These are phyloP conservation scores for Speoplatyrhinus poulsoni DNA, from an alignment of 2,113 vertebrate genomes.

Conservation along the genomic window DNA sequence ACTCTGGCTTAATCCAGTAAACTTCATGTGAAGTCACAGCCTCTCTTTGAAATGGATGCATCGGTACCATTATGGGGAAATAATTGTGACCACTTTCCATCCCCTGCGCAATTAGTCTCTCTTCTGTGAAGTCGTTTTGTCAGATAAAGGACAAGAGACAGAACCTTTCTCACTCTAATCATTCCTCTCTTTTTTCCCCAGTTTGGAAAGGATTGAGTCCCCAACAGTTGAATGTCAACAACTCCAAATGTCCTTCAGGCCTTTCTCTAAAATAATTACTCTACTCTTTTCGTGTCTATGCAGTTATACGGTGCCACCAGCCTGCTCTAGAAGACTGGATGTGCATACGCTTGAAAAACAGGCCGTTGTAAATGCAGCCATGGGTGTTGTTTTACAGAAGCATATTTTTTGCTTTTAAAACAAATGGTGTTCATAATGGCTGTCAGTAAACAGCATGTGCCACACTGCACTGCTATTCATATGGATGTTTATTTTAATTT, in stretches of 20 bases:
- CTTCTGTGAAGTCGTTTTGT: constrained; percentile 61
- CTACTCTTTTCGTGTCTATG: constrained; percentile 20
- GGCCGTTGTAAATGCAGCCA: too few relatives aligned
- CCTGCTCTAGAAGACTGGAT: constrained; percentile 6
- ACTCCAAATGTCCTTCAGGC: constrained; percentile 37
- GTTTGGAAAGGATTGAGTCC: constrained; percentile 36
- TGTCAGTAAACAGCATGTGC: too few relatives aligned
- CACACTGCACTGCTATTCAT: too few relatives aligned
- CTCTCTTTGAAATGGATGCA: constrained; percentile 62
- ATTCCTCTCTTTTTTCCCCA: constrained; percentile 25
- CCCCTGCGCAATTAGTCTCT: constrained; percentile 61
- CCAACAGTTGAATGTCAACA: constrained; percentile 57
- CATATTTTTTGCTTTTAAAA: too few relatives aligned
- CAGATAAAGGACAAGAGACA: constrained; percentile 54
- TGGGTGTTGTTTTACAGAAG: too few relatives aligned
- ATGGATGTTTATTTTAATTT: too few relatives aligned
- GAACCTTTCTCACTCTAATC: constrained; percentile 66
- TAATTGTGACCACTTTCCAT: constrained; percentile 71
- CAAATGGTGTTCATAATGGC: too few relatives aligned
- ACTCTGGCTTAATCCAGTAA: constrained; percentile 41
- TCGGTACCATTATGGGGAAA: constrained; percentile 63
- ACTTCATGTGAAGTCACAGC: constrained; percentile 56
- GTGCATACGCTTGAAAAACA: neutral
- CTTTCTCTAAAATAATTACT: constrained; percentile 27
- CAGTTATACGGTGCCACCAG: constrained; percentile 9